phyloP scores from a whole-genome alignment of 2,888 invertebrate species.

The Auanema sp. region DNA sequence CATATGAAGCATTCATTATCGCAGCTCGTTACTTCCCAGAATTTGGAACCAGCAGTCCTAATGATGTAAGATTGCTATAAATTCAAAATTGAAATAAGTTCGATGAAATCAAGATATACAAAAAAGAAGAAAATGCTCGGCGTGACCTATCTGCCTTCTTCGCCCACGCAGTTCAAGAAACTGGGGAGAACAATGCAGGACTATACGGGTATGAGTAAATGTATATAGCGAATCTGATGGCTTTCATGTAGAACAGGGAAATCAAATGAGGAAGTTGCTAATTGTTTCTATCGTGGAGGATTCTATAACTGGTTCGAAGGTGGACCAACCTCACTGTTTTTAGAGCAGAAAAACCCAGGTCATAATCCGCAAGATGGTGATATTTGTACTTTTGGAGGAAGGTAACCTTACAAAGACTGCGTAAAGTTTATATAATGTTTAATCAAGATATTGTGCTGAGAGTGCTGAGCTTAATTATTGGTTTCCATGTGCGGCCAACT shows the following conservation, averaged over 20 bases:
- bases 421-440: not conserved
- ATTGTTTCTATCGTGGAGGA: slow-evolving; percentile 59
- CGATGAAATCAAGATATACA: slow-evolving; percentile 30
- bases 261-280: slow-evolving; percentile 36
- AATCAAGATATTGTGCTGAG: slow-evolving; percentile 37
- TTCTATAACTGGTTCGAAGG: slow-evolving; percentile 61
- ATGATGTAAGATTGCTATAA: slow-evolving; percentile 26
- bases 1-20: slow-evolving; percentile 55
- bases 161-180: slow-evolving; percentile 58
- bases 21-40: slow-evolving; percentile 56
- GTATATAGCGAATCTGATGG: not conserved
- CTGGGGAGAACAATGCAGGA: slow-evolving; percentile 56
- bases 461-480: slow-evolving; percentile 46
- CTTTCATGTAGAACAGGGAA: slow-evolving; percentile 7
- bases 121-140: slow-evolving; percentile 42
- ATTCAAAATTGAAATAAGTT: not conserved
- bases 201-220: slow-evolving; percentile 37
- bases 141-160: slow-evolving; percentile 58
- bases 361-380: slow-evolving; percentile 48
- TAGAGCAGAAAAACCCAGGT: slow-evolving; percentile 43
- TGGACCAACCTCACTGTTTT: slow-evolving; percentile 49
- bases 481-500: slow-evolving; percentile 40
- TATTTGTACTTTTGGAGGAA: slow-evolving; percentile 37
- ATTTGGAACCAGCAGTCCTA: slow-evolving; percentile 47
- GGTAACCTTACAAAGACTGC: slow-evolving; percentile 10